phyloP scores from a whole-genome alignment of 1,140 invertebrate genomes.

The Cherax destructor region DNA sequence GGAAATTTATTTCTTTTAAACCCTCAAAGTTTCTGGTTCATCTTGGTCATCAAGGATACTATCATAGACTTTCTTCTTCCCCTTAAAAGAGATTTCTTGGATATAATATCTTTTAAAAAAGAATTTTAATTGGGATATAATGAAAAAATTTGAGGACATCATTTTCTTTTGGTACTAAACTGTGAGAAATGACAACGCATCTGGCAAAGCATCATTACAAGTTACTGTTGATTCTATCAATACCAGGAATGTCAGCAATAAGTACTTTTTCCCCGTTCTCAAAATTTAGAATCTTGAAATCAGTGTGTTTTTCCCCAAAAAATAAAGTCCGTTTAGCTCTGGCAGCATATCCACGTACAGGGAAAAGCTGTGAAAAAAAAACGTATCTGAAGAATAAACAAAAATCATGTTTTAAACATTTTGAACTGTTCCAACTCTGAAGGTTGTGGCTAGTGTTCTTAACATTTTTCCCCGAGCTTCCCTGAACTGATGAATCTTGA shows the following conservation, averaged over 20 bases:
- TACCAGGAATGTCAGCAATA: neutral
- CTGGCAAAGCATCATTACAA: constrained; percentile 11
- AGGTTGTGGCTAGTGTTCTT: neutral
- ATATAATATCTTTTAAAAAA: constrained; percentile 24
- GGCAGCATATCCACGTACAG: neutral
- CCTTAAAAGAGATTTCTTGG: constrained; percentile 24
- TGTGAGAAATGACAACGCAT: constrained; percentile 36
- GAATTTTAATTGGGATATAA: constrained; percentile 13
- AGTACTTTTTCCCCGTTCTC: neutral
- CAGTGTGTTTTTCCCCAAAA: neutral
- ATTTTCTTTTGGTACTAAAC: neutral
- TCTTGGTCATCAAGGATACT: constrained; percentile 17
- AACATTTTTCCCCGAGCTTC: neutral
- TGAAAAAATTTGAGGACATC: constrained; percentile 35
- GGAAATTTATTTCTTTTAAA: constrained; percentile 27
- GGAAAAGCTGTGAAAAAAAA: neutral
- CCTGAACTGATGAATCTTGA: neutral
- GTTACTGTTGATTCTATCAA: neutral
- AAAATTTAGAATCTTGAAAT: constrained; percentile 24
- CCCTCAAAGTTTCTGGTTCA: constrained; percentile 24
- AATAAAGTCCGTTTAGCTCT: neutral
- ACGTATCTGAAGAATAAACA: neutral
- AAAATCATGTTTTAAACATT: neutral
- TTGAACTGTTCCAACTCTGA: neutral
- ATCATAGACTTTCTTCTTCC: constrained; percentile 24